phyloP scores from a whole-genome alignment of 2,113 vertebrate genomes.

The Cheirogaleus medius region DNA sequence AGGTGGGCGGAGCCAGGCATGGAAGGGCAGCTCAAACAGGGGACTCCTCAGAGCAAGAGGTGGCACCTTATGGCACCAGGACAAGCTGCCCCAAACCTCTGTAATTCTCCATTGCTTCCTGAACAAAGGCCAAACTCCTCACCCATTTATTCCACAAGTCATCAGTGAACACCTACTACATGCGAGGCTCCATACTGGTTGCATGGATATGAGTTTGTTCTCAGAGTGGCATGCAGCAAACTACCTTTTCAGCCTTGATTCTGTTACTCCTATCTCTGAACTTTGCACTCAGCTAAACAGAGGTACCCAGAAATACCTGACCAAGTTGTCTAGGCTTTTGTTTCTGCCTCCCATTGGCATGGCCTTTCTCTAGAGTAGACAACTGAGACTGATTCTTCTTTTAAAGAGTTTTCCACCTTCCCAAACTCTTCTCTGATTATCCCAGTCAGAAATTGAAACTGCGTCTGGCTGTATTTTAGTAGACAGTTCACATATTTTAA shows the following conservation, averaged over 20 bases:
- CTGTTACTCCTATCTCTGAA: neutral
- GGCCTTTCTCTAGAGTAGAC: rapidly evolving
- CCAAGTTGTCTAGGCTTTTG: neutral
- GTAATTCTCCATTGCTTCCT: neutral
- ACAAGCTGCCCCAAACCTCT: neutral
- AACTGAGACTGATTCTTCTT: neutral
- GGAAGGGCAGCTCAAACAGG: neutral
- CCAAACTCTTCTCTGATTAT: neutral
- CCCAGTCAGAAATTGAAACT: neutral
- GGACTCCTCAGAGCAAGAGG: neutral
- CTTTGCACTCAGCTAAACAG: neutral
- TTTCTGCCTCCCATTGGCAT: neutral
- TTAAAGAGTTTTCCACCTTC: neutral
- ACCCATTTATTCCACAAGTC: neutral
- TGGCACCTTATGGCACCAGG: neutral
- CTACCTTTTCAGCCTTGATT: neutral
- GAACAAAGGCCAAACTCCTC: neutral
- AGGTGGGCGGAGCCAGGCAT: neutral
- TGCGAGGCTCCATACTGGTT: rapidly evolving
- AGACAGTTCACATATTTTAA: neutral
- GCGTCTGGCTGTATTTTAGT: neutral
- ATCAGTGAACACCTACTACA: rapidly evolving
- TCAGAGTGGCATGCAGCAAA: rapidly evolving
- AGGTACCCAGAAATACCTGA: neutral
- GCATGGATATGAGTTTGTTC: rapidly evolving